These are phyloP conservation scores for Caenorhabditis inopinata DNA, from an alignment of 1,140 invertebrate species.

Conservation along the genomic window DNA sequence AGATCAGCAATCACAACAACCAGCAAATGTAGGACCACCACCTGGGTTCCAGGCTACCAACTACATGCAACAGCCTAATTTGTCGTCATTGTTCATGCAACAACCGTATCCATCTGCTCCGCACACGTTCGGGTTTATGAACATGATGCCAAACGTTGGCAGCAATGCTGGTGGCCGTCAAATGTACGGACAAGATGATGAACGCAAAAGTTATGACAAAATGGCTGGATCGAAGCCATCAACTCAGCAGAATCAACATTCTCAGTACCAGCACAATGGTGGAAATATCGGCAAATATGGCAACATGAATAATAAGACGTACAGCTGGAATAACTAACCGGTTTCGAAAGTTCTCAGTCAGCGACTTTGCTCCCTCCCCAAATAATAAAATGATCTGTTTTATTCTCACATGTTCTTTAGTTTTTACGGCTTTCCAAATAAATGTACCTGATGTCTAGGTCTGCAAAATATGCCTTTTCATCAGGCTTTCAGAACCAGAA, in stretches of 20 bases:
- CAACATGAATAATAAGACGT: constrained; percentile 6
- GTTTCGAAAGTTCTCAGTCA: constrained; percentile 41
- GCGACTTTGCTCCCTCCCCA: constrained; percentile 33
- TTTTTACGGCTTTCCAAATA: constrained; percentile 29
- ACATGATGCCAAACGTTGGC: constrained; percentile 35
- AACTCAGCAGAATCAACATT: constrained; percentile 1
- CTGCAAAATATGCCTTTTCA: background rate
- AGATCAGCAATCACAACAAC: constrained; percentile 25
- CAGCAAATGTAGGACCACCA: constrained; percentile 31
- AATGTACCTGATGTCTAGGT: constrained; percentile 26
- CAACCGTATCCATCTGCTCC: constrained; percentile 29
- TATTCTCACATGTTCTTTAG: constrained; percentile 28
- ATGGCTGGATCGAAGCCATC: constrained; percentile 17
- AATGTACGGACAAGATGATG: constrained; percentile 34
- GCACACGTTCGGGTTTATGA: background rate
- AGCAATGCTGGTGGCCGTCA: constrained; percentile 34
- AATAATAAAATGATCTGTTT: constrained; percentile 37
- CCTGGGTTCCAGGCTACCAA: constrained; percentile 10
- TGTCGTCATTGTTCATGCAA: constrained; percentile 26
- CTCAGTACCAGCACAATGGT: constrained; percentile 19
- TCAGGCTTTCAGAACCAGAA: background rate
- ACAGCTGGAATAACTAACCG: constrained; percentile 39
- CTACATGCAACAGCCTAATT: constrained; percentile 24
- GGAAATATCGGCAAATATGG: constrained; percentile 28
- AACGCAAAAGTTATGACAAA: constrained; percentile 36